Conservation (phyloP, 2,888 invertebrate genomes). For the Caenorhabditis sinica region DNA sequence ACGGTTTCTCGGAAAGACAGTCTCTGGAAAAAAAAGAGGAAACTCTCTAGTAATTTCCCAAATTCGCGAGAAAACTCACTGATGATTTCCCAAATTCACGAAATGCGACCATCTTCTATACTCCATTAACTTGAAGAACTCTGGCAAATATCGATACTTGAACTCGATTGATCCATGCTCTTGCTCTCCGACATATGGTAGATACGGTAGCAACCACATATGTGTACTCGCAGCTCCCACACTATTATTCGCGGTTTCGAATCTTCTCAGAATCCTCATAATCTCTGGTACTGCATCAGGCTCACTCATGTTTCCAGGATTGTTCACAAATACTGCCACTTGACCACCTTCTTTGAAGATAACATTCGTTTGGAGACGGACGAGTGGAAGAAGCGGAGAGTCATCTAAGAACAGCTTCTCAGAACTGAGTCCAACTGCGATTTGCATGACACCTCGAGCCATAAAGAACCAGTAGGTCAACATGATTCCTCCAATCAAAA, state of each 20-base stretch:
- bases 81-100: conserved; percentile 79
- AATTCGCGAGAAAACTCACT: conserved; percentile 68
- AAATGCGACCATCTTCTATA: conserved; percentile 83
- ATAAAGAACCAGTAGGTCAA: conserved; percentile 80
- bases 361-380: conserved; percentile 82
- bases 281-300: conserved; percentile 79
- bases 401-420: conserved; percentile 83
- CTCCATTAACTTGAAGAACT: conserved; percentile 81
- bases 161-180: conserved; percentile 83
- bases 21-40: conserved; percentile 76
- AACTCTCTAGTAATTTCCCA: background rate
- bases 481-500: conserved; percentile 71
- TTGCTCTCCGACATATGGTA: conserved; percentile 82
- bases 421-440: conserved; percentile 81
- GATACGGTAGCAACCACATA: conserved; percentile 82
- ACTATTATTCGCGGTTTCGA: conserved; percentile 80
- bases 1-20: conserved; percentile 79
- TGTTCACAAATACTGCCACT: conserved; percentile 82
- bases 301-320: conserved; percentile 80
- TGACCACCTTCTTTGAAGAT: conserved; percentile 83
- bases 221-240: conserved; percentile 82
- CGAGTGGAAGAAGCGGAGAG: conserved; percentile 82
- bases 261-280: conserved; percentile 77
- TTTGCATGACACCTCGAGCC: conserved; percentile 80
- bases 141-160: conserved; percentile 82